These are phyloP conservation scores for Helicoverpa zea DNA, from an alignment of 1,140 invertebrate species.

Conservation along the genomic window DNA sequence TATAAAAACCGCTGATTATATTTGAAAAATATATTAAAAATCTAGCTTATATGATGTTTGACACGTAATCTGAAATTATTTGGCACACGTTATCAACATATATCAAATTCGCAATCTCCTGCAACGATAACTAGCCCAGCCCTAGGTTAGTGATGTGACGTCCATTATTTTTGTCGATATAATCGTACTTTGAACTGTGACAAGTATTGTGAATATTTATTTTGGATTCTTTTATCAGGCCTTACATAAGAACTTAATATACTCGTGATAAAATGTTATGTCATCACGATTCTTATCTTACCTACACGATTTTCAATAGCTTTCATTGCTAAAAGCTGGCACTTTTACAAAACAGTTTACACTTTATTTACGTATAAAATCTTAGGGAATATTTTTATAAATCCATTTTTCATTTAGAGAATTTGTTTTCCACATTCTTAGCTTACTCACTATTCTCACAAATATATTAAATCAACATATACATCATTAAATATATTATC, in stretches of 20 bases:
- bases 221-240: too few species aligned
- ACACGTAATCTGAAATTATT: constrained; percentile 62
- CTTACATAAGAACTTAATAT: too few species aligned
- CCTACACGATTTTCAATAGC: too few species aligned
- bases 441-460: neutral
- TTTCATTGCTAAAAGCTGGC: too few species aligned
- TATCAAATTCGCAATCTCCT: constrained; percentile 81
- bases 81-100: constrained; percentile 73
- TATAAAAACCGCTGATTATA: neutral
- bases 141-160: constrained; percentile 76
- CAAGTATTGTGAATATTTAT: too few species aligned
- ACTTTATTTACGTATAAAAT: too few species aligned
- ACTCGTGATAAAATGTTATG: too few species aligned
- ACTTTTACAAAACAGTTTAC: too few species aligned
- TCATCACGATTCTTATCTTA: too few species aligned
- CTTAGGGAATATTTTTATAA: too few species aligned
- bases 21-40: constrained; percentile 28
- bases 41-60: constrained; percentile 16
- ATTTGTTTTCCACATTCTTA: too few species aligned
- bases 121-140: constrained; percentile 78
- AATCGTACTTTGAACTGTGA: neutral
- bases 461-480: neutral
- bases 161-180: constrained; percentile 45
- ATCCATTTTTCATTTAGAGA: too few species aligned
- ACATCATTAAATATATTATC: neutral